Evolutionary conservation across 2,797 vertebrate genomes (phyloP).

Genomic region (Coracias cyanogaster): DNA sequence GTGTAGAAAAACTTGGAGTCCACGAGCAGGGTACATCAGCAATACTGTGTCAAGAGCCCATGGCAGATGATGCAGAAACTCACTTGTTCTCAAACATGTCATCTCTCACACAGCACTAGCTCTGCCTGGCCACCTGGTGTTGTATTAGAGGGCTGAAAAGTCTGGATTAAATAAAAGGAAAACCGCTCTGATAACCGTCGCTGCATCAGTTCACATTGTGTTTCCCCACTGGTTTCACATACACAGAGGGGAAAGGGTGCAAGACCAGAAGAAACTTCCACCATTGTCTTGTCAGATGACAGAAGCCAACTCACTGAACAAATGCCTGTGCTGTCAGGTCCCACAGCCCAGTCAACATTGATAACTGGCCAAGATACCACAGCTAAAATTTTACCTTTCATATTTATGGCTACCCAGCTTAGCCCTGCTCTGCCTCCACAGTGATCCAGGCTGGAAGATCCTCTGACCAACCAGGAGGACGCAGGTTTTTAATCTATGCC

Average conservation of each 20-base stretch:
- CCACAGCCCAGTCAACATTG: neutral
- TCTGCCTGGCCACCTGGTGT: neutral
- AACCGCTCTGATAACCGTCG: neutral
- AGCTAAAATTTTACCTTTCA: neutral
- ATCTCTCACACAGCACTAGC: neutral
- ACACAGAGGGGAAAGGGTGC: neutral
- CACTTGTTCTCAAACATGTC: neutral
- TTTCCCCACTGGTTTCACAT: neutral
- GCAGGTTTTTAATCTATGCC: neutral
- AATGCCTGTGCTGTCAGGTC: neutral
- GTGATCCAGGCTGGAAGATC: neutral
- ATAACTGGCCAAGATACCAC: neutral
- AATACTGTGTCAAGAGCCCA: neutral
- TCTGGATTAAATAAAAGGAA: constrained; percentile 16
- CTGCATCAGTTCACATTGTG: neutral
- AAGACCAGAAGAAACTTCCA: neutral
- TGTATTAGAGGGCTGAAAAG: neutral
- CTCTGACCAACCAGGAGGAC: neutral
- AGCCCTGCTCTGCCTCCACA: neutral
- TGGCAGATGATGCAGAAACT: neutral
- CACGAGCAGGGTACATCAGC: neutral
- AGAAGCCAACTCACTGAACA: neutral
- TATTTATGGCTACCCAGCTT: neutral
- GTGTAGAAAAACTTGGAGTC: neutral
- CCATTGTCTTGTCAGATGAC: neutral